Base-by-base conservation (phyloP, 2,797 vertebrate species). In the Remorina albescens region DNA sequence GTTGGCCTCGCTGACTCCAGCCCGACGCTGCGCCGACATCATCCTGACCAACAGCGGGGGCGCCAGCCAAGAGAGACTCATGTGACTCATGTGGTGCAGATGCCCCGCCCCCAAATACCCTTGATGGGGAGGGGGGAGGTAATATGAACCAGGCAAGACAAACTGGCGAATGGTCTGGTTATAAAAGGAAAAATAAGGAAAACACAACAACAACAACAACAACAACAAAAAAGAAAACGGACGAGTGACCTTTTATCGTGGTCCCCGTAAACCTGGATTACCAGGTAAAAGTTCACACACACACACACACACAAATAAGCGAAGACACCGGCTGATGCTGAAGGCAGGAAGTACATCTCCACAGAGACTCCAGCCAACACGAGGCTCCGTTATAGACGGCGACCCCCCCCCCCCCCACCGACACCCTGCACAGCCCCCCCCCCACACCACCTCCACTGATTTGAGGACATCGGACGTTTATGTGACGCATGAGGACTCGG, bases 401-500 rank as follows among this genome's bases (percentile, higher is more conserved):
- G n/a, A n/a, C n/a, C n/a, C n/a, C n/a, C n/a, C 9, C 15, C 1
- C 16, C 6, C 34, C n/a, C 1, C 8, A 2, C 34, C 44, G 47
- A n/a, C n/a, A n/a, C 25, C 25, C 23, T 11, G 7, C 50, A 18
- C 63, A 32, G 0, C 4, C 55, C 0, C 63, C 10, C 30, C 44
- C 36, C 4, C 13, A 23, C 21, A 1, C 4, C 49, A 37, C 47
- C 28, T 15, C 51, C 56, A 49, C 66, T 59, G 51, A 76, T 64
- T 71, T 65, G 82, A 76, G 78, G 81, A 89, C 76, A 51, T 66
- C 7, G 5, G 70, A 77, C 85, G 12, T 36, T 23, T 21, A 51
- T 65, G 83, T 12, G 73, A 86, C 77, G 74, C 83, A 84, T 73
- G 83, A 86, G 85, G 83, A 90, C 87, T 88, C 62, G 56, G 85